A percentile compares a stretch with the other conserved stretches of the same genome.
Conservation (phyloP, 2,797 vertebrate species). For the Rhinichthys osculus region DNA sequence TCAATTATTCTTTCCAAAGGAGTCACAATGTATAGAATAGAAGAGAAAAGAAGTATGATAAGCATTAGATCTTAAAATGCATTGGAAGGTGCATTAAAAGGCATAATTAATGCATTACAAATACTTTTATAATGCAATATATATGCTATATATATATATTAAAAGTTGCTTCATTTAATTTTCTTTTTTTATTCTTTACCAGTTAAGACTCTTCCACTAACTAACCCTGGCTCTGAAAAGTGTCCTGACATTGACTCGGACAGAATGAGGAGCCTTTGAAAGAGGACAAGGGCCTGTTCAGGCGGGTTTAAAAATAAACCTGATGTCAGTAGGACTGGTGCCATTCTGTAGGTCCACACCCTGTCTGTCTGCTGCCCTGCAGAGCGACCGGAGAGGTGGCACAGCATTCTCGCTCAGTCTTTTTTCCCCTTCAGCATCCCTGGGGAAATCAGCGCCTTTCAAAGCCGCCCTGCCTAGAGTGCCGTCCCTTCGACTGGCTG, state of each 20-base stretch:
- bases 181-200: not conserved
- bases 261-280: slow-evolving; percentile 59
- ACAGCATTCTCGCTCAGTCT: slow-evolving; percentile 44
- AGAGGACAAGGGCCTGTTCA: slow-evolving; percentile 52
- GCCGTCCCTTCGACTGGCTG: slow-evolving; percentile 63
- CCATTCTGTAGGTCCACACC: slow-evolving; percentile 50
- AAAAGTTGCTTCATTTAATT: not conserved
- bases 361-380: slow-evolving; percentile 61
- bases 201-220: not conserved
- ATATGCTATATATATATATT: not conserved
- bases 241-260: slow-evolving; percentile 50
- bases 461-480: slow-evolving; percentile 64
- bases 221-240: slow-evolving; percentile 62
- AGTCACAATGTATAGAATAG: no score
- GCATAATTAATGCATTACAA: no score
- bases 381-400: slow-evolving; percentile 74
- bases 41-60: no score
- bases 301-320: slow-evolving; percentile 61
- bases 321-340: slow-evolving; percentile 54
- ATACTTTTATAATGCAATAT: no score
- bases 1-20: no score
- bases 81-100: no score
- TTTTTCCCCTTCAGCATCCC: slow-evolving; percentile 57
- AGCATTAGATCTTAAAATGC: no score
- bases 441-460: slow-evolving; percentile 77